phyloP scores from a whole-genome alignment of 2,797 vertebrate genomes.

The Sebastes wilsoni region DNA sequence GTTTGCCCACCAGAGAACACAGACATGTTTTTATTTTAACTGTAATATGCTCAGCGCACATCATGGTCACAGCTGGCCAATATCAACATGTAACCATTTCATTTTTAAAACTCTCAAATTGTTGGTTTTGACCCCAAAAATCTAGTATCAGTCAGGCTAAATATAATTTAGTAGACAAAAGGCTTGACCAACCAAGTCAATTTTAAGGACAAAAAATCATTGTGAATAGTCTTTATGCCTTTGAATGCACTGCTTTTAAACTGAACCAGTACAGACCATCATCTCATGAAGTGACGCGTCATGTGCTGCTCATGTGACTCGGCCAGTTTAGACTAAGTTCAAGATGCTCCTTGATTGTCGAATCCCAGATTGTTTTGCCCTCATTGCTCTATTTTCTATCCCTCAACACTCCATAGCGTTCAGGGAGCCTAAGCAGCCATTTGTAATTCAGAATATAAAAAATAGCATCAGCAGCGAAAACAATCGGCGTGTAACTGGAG shows the following conservation, averaged over 20 bases:
- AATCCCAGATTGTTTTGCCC: slow-evolving; percentile 28
- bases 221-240: not conserved
- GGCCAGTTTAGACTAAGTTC: not conserved
- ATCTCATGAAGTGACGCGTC: not conserved
- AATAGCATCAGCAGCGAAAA: slow-evolving; percentile 49
- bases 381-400: slow-evolving; percentile 20
- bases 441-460: slow-evolving; percentile 58
- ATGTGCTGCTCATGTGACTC: not conserved
- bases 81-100: not conserved
- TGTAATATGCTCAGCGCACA: not conserved
- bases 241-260: not conserved
- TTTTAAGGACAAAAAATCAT: not conserved
- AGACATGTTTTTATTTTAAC: not conserved
- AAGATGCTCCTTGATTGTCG: slow-evolving; percentile 9
- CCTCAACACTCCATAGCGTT: slow-evolving; percentile 6
- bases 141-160: not conserved
- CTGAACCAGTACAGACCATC: not conserved
- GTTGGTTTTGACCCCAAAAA: not conserved
- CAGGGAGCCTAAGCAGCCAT: slow-evolving; percentile 41
- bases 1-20: not conserved
- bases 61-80: not conserved
- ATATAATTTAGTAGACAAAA: not conserved
- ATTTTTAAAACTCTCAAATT: not conserved
- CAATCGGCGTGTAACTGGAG: slow-evolving; percentile 65
- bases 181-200: not conserved